Evolutionary conservation across 2,888 invertebrate species (phyloP), one percentile per base, ranked within the genome.

Genomic region (Dastarcus helophoroides): DNA sequence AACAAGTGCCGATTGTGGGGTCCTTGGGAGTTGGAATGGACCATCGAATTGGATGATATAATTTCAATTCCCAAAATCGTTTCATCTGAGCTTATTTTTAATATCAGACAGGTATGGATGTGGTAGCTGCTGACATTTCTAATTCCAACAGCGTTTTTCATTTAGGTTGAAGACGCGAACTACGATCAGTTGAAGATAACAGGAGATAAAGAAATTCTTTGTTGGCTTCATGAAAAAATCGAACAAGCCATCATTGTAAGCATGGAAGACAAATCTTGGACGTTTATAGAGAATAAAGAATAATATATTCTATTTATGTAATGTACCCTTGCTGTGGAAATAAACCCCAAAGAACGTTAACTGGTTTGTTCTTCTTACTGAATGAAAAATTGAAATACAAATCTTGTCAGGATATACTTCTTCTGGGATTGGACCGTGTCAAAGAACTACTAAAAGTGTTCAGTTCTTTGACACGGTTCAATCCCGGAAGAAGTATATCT

Each of bases 21-120:
- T 19, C 67, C 73, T 5, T 84, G 83, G 79, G 78, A 77, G 45
- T 67, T 80, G 14, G 81, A 81, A 56, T 84, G 84, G 84, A 67
- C 66, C 17, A 68, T 81, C 12, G 70, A 73, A 35, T 66, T 84
- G 28, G 77, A 80, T 50, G 78, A 80, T 46, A 67, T 86, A 29
- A 67, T 79, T 43, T 77, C 74, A 7, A 68, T 76, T 43, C 51
- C 53, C 7, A 64, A 33, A 59, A 78, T 16, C 47, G 58, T 12
- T 68, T 41, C 65, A 2, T 69, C 75, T 31, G 76, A 73, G 46
- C 67, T 85, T 3, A 54, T 79, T 32, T 67, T 86, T 33, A 75
- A 74, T 47, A 69, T 84, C 32, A 75, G 77, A 64, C 80, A 83
- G 75, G 85, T 83, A 59, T 23, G 11, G 5, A 9, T 10, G 6